A percentile compares a stretch with the other conserved stretches of the same genome.
phyloP scores from a whole-genome alignment of 1,140 invertebrate species.

The Brachionus plicatilis region DNA sequence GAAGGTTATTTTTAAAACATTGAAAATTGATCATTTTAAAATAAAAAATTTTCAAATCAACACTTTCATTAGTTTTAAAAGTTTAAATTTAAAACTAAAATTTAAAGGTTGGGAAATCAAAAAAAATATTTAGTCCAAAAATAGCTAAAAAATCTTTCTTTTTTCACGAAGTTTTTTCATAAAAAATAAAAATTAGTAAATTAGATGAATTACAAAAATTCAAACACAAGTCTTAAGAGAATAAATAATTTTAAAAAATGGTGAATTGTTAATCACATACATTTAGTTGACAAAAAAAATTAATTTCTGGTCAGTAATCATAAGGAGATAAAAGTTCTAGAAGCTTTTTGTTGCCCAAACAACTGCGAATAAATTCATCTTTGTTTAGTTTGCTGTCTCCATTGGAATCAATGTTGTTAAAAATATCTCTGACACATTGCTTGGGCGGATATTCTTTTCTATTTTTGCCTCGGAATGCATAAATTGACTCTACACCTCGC shows the following conservation, averaged over 20 bases:
- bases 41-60: too few species aligned
- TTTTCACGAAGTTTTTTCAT: too few species aligned
- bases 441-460: constrained; percentile 21
- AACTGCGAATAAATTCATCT: constrained; percentile 8
- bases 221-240: too few species aligned
- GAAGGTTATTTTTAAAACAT: too few species aligned
- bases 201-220: too few species aligned
- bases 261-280: background rate
- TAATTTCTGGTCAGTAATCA: background rate
- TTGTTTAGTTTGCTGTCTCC: constrained; percentile 25
- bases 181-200: too few species aligned
- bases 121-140: too few species aligned
- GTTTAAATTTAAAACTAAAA: too few species aligned
- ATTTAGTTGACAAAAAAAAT: background rate
- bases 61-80: too few species aligned
- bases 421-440: constrained; percentile 11
- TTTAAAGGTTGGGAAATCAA: too few species aligned
- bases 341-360: constrained; percentile 7
- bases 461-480: background rate
- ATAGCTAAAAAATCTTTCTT: too few species aligned
- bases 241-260: background rate
- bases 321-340: constrained; percentile 34
- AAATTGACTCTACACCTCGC: background rate
- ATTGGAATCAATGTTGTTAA: constrained; percentile 9
- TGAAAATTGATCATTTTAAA: too few species aligned